phyloP scores from a whole-genome alignment of 2,797 vertebrate species.

The Manis crassicaudata region DNA sequence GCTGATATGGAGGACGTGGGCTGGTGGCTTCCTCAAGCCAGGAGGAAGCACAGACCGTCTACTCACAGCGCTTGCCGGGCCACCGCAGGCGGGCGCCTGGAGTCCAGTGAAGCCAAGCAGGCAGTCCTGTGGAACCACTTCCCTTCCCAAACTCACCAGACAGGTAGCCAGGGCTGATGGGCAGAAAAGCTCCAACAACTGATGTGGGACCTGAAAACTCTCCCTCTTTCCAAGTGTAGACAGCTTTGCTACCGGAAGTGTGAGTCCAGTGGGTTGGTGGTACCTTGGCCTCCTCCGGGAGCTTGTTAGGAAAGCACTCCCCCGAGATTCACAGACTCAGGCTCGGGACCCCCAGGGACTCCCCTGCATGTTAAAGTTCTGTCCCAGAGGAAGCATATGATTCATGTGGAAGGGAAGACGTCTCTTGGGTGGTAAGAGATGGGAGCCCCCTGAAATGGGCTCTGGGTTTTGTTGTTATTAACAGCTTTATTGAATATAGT shows the following conservation, averaged over 20 bases:
- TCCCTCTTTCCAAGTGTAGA: not conserved
- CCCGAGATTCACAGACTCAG: rapidly evolving
- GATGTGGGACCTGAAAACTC: rapidly evolving
- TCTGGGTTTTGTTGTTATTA: not conserved
- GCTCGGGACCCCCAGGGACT: not conserved
- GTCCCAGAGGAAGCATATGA: not conserved
- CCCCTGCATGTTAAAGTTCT: rapidly evolving
- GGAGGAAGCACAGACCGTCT: rapidly evolving
- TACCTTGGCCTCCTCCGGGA: not conserved
- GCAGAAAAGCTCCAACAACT: not conserved
- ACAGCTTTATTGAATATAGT: not conserved
- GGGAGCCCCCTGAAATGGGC: too few species aligned
- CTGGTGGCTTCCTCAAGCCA: rapidly evolving
- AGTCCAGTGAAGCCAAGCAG: not conserved
- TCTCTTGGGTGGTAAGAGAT: not conserved
- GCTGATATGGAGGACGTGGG: not conserved
- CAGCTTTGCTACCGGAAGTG: not conserved
- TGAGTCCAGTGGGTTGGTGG: not conserved
- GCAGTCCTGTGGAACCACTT: rapidly evolving
- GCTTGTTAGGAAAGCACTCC: not conserved
- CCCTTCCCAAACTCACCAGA: not conserved
- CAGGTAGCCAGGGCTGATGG: not conserved
- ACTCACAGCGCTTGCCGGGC: rapidly evolving
- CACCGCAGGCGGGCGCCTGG: rapidly evolving
- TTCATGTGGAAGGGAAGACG: not conserved